Conservation (phyloP, 2,797 vertebrate genomes). For the Enteromius argenteus region DNA sequence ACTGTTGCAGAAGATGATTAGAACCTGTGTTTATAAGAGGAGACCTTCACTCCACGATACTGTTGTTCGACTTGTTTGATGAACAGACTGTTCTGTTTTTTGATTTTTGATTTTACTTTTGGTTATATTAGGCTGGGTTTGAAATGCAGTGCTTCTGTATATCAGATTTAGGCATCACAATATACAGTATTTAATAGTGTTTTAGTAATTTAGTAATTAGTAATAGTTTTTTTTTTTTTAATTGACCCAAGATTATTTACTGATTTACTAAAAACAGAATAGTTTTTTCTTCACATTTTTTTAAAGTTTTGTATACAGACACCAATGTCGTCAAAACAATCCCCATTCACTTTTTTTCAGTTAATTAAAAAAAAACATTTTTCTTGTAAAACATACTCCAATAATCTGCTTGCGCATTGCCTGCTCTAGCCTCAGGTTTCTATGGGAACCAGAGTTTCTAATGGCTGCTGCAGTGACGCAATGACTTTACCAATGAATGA, state of each 20-base stretch:
- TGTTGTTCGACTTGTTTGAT: not conserved
- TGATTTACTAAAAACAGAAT: no score
- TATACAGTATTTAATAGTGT: not conserved
- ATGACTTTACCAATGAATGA: no score
- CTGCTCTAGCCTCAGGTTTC: no score
- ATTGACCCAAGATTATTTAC: no score
- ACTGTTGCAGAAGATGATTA: conserved; percentile 24
- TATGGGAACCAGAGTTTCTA: no score
- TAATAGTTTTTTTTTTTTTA: not conserved
- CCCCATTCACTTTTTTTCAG: not conserved
- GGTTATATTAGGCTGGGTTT: not conserved
- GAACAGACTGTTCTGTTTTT: not conserved
- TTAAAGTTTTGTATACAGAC: no score
- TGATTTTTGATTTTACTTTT: not conserved
- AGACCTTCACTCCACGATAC: not conserved
- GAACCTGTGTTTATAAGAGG: not conserved
- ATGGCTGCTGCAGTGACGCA: no score
- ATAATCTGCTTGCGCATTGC: not conserved
- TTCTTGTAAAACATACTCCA: not conserved
- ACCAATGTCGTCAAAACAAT: no score
- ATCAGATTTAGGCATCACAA: no score
- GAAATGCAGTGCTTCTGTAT: not conserved
- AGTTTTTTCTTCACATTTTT: no score
- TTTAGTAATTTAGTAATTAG: no score
- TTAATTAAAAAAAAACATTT: not conserved